Evolutionary conservation across 1,140 invertebrate species (phyloP), one percentile per base, ranked within the genome.

Genomic region (Heliconius melpomene): DNA sequence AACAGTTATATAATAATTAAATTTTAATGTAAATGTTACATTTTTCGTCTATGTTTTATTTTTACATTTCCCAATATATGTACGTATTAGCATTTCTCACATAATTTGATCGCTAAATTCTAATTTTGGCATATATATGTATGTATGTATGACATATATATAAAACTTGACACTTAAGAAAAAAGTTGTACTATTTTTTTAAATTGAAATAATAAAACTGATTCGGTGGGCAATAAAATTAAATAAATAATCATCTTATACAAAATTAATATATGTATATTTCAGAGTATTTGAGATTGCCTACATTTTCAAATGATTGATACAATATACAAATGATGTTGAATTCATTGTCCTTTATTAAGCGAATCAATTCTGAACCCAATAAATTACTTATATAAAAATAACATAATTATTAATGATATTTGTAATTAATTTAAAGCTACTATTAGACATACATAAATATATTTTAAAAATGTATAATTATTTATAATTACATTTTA

Each of bases 161-260:
- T 7, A 75, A 13, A 18, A 8, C 54, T 74, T 74, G 74, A 36
- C 74, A 75, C 54, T 75, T 40, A 66, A 38, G 60, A 75, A 75
- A 75, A 54, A 66, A 40, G 52, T 77, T 77, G 75, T 77, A 77
- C 75, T 77, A 77, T 70, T 77, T 50, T 18, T 70, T 84, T 2
- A 13, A 60, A 74, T 78, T 70, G 72, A 54, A 79, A 84, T 82
- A 84, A 85, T 77, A 79, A 72, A 46, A 71, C 38, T 71, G 80
- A 57, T 75, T 90, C 88, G 89, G 88, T 89, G 88, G 89, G 87
- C 81, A 78, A 78, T 52, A 82, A 77, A 71, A 72, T 40, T 85
- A 74, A 85, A 87, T 88, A 88, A 85, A 82, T 82, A 80, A 88
- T 16, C 54, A 23, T 79, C 80, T 86, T 82, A 87, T 82, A 82